These are phyloP conservation scores for Zaprionus bogoriensis DNA, from an alignment of 2,888 invertebrate genomes.

Conservation along the genomic window DNA sequence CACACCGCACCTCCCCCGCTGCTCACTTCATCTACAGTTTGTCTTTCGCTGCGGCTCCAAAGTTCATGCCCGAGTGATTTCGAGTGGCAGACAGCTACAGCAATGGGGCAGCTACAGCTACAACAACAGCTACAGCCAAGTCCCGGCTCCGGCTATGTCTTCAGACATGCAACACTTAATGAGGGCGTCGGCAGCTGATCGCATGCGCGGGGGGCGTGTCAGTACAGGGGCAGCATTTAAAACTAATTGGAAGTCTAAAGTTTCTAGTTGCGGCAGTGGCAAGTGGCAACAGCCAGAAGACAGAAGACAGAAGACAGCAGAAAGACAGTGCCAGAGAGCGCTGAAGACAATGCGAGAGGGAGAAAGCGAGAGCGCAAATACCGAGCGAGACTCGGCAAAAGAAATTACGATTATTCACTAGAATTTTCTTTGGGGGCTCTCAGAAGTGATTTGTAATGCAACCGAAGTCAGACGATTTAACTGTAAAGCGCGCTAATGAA, in stretches of 20 bases:
- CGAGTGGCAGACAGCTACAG: slow-evolving; percentile 39
- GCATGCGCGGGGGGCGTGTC: slow-evolving; percentile 50
- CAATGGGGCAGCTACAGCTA: slow-evolving; percentile 34
- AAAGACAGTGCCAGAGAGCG: background rate
- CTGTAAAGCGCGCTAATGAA: slow-evolving; percentile 15
- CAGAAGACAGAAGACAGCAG: slow-evolving; percentile 6
- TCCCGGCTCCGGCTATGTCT: background rate
- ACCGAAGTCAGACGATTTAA: slow-evolving; percentile 8
- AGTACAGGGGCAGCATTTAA: slow-evolving; percentile 36
- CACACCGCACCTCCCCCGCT: background rate
- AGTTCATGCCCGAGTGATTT: slow-evolving; percentile 75
- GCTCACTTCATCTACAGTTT: background rate
- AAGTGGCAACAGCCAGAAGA: slow-evolving; percentile 22
- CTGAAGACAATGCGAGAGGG: background rate
- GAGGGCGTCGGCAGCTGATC: slow-evolving; percentile 72
- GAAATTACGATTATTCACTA: slow-evolving; percentile 20
- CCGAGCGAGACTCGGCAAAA: slow-evolving; percentile 6
- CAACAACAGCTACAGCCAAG: no score
- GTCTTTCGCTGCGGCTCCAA: slow-evolving; percentile 48
- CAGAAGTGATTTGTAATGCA: slow-evolving; percentile 6
- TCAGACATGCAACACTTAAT: slow-evolving; percentile 73
- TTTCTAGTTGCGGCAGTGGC: slow-evolving; percentile 22
- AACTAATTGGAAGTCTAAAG: slow-evolving; percentile 61
- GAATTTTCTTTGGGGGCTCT: slow-evolving; percentile 9
- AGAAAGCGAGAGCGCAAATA: background rate